Conservation (phyloP, 2,888 invertebrate species). For the Pyralis farinalis region DNA sequence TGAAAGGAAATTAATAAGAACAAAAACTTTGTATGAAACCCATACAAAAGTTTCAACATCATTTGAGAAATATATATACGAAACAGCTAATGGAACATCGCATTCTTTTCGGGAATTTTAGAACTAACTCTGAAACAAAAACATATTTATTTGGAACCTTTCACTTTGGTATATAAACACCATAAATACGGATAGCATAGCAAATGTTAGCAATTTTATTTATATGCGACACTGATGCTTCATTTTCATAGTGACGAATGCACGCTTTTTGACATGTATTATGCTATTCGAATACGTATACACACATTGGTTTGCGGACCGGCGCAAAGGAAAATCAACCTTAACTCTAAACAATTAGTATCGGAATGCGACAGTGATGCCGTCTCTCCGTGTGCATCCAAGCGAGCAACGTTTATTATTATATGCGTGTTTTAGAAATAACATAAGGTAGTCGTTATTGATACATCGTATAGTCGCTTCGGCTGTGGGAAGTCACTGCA, state of each 20-base stretch:
- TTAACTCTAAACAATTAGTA: conserved; percentile 64
- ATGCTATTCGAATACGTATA: conserved; percentile 6
- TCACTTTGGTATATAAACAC: no score
- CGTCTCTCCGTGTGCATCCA: conserved; percentile 63
- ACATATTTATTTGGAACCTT: no score
- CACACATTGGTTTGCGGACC: conserved; percentile 33
- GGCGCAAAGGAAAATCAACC: conserved; percentile 62
- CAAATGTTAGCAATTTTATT: conserved; percentile 1
- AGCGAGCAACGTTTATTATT: conserved; percentile 47
- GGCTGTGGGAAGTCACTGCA: conserved; percentile 45
- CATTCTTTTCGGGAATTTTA: no score
- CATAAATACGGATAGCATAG: conserved; percentile 26
- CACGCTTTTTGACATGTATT: not conserved
- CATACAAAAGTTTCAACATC: no score
- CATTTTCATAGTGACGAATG: conserved; percentile 7
- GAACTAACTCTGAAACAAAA: no score
- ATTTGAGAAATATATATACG: no score
- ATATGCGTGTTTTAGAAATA: conserved; percentile 58
- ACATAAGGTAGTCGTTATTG: conserved; percentile 42
- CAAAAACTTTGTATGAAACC: no score
- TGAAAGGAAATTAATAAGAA: no score
- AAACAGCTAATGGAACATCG: no score
- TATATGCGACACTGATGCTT: conserved; percentile 8
- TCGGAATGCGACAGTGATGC: conserved; percentile 69
- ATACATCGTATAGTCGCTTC: conserved; percentile 38